These are phyloP conservation scores for Adoxophyes honmai DNA, from an alignment of 1,140 invertebrate species.

Conservation along the genomic window DNA sequence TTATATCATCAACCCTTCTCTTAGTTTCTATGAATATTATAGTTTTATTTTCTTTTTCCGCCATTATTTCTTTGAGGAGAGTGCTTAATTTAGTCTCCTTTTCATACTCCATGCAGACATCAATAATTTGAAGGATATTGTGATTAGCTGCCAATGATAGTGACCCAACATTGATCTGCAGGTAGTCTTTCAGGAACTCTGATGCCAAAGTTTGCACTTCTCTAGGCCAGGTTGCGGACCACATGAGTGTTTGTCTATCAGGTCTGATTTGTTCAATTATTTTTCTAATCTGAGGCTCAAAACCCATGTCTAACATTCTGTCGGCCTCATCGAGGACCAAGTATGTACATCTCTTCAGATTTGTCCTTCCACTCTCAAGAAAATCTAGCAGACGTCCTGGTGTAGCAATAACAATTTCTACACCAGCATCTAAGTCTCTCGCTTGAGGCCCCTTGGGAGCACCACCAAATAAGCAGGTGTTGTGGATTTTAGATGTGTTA, in stretches of 20 bases:
- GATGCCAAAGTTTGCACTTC: constrained; percentile 92
- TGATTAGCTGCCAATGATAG: constrained; percentile 92
- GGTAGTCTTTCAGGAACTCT: constrained; percentile 92
- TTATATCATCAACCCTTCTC: constrained; percentile 92
- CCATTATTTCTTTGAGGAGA: constrained; percentile 89
- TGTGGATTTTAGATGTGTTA: constrained; percentile 88
- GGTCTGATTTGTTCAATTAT: constrained; percentile 96
- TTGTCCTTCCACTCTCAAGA: constrained; percentile 94
- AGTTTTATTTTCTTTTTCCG: constrained; percentile 91
- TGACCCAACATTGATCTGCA: constrained; percentile 94
- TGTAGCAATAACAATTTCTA: constrained; percentile 95
- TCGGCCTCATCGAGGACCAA: constrained; percentile 98
- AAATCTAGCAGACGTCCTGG: constrained; percentile 97
- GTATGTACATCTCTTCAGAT: constrained; percentile 94
- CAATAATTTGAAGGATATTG: constrained; percentile 95
- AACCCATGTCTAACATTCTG: constrained; percentile 98
- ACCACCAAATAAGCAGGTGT: constrained; percentile 97
- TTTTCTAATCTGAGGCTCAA: constrained; percentile 98
- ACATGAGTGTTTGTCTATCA: constrained; percentile 88
- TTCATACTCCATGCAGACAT: constrained; percentile 91
- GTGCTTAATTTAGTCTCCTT: constrained; percentile 87
- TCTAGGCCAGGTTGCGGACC: constrained; percentile 97
- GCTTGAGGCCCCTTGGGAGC: constrained; percentile 92
- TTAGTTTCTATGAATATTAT: constrained; percentile 97
- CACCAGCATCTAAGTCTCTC: constrained; percentile 90